Evolutionary conservation across 2,797 vertebrate species (phyloP).

Genomic region (Peromyscus attwateri): DNA sequence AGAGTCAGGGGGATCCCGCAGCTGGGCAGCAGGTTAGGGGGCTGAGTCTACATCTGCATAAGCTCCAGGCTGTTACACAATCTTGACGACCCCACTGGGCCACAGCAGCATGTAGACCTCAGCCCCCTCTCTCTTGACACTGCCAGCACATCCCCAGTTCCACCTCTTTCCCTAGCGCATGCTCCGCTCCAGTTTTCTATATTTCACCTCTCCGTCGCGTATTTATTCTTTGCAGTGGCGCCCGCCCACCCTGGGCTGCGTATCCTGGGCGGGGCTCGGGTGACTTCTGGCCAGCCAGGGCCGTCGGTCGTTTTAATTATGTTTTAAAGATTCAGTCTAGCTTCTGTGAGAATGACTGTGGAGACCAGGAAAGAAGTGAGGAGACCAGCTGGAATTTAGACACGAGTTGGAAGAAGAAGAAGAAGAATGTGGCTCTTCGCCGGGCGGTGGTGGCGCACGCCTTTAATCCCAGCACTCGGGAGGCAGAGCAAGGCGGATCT

Average conservation of each 20-base stretch:
- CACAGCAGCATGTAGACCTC: background rate
- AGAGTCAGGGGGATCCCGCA: background rate
- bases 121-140: background rate
- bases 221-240: background rate
- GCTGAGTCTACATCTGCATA: background rate
- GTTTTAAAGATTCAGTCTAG: background rate
- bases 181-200: background rate
- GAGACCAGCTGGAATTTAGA: background rate
- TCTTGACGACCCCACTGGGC: accelerated
- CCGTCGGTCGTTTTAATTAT: background rate
- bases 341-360: background rate
- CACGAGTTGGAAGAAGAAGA: background rate
- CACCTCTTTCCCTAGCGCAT: background rate
- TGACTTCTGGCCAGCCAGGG: background rate
- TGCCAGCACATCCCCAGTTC: background rate
- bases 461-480: no score
- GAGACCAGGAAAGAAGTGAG: background rate
- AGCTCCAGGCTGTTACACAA: background rate
- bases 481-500: no score
- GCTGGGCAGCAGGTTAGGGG: background rate
- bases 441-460: no score
- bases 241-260: background rate
- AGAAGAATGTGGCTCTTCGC: background rate
- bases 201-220: background rate
- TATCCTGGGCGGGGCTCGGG: background rate